Conservation (phyloP, 2,113 vertebrate species). For the Otis tarda region DNA sequence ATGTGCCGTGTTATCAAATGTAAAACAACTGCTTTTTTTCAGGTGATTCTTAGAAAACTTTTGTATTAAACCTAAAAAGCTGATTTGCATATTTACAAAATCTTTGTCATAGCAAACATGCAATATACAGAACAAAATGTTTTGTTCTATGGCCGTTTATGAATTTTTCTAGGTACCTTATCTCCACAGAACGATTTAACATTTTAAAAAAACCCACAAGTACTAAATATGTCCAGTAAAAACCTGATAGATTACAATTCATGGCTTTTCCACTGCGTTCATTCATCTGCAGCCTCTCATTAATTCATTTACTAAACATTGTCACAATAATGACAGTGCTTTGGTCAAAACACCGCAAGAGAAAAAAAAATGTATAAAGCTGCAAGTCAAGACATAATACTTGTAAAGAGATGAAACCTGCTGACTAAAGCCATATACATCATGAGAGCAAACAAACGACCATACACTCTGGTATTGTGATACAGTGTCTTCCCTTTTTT, state of each 20-base stretch:
- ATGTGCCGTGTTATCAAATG: conserved; percentile 69
- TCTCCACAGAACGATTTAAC: conserved; percentile 60
- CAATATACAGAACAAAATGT: conserved; percentile 73
- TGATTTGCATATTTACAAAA: conserved; percentile 86
- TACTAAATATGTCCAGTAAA: conserved; percentile 69
- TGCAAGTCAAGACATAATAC: conserved; percentile 66
- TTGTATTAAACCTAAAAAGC: conserved; percentile 79
- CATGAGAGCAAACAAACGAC: conserved; percentile 66
- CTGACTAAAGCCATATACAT: conserved; percentile 61
- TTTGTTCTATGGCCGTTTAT: conserved; percentile 79
- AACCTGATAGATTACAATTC: conserved; percentile 65
- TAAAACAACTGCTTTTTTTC: conserved; percentile 60
- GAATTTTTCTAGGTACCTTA: conserved; percentile 45
- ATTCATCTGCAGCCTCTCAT: conserved; percentile 56
- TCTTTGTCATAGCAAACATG: conserved; percentile 80
- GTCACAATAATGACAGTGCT: conserved; percentile 71
- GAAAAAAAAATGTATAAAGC: conserved; percentile 19
- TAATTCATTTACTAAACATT: conserved; percentile 73
- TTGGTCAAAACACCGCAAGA: conserved; percentile 70
- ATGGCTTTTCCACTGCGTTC: conserved; percentile 68
- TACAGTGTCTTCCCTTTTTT: conserved; percentile 78
- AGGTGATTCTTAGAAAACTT: conserved; percentile 73
- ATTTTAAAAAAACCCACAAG: background rate
- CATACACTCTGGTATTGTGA: conserved; percentile 66
- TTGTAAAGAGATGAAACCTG: conserved; percentile 77